Evolutionary conservation across 1,140 invertebrate genomes (phyloP), one percentile per base, ranked within the genome.

Genomic region (Nomia melanderi): DNA sequence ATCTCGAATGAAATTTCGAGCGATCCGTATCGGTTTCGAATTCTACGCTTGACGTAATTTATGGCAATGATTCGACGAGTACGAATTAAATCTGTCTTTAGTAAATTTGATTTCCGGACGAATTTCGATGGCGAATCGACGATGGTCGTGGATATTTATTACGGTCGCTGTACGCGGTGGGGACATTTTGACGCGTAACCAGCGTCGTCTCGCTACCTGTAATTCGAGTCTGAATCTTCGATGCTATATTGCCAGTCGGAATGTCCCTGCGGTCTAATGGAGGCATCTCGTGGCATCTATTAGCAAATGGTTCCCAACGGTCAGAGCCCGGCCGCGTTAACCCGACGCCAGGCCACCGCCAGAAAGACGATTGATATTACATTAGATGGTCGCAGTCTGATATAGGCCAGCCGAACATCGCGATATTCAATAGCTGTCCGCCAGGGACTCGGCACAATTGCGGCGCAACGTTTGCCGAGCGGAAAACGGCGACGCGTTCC

Each of bases 221-320:
- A 88, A 87, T 88, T 88, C 81, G 77, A 85, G 79, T 84, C 65
- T 84, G 83, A 88, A 88, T 89, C 84, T 88, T 86, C 87, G 80
- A 84, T 79, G 86, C 79, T 83, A 89, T 88, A 89, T 88, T 88
- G 87, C 87, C 79, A 50, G 77, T 59, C 75, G 86, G 85, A 88
- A 88, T 88, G 85, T 88, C 87, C 87, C 88, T 88, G 86, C 78
- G 87, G 87, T 88, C 87, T 89, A 88, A 88, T 89, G 85, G 87
- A 86, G 78, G 85, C 77, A 88, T 88, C 82, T 88, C 88, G 87
- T 79, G 87, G 87, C 87, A 85, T 88, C 87, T 89, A 89, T 89
- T 89, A 89, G 88, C 88, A 89, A 89, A 89, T 89, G 88, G 88
- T 83, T 89, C 87, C 87, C 87, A 88, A 85, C 83, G 86, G 86